Percentiles rank a stretch among this genome's conserved stretches.
Evolutionary conservation across 2,888 invertebrate genomes (phyloP).

Genomic region (Orchestes rusci): DNA sequence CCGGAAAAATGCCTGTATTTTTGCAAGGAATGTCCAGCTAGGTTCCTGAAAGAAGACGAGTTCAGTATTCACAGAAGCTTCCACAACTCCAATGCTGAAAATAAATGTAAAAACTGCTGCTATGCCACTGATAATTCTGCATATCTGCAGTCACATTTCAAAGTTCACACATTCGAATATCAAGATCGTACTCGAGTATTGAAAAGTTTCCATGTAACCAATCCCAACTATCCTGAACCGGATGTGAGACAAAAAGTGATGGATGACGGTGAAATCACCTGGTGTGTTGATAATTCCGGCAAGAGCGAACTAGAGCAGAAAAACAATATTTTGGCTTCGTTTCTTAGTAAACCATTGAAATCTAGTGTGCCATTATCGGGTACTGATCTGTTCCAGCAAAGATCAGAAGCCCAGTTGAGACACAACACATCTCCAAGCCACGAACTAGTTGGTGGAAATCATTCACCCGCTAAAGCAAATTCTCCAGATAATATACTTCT

Average conservation of each 20-base stretch:
- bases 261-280: constrained; percentile 40
- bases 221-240: constrained; percentile 59
- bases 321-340: constrained; percentile 27
- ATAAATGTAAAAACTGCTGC: constrained; percentile 69
- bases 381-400: constrained; percentile 58
- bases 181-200: constrained; percentile 68
- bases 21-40: constrained; percentile 76
- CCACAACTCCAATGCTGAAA: constrained; percentile 55
- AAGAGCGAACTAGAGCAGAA: constrained; percentile 23
- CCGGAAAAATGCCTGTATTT: constrained; percentile 52
- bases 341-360: constrained; percentile 31
- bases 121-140: constrained; percentile 66
- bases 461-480: background rate
- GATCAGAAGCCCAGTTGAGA: constrained; percentile 51
- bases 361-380: constrained; percentile 51
- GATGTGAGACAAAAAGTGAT: constrained; percentile 44
- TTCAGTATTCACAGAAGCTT: constrained; percentile 64
- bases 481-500: constrained; percentile 56
- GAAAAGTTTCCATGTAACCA: constrained; percentile 57
- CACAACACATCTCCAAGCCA: constrained; percentile 35
- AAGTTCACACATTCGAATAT: constrained; percentile 71
- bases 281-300: constrained; percentile 44
- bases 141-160: constrained; percentile 59
- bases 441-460: background rate
- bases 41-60: constrained; percentile 71